phyloP scores from a whole-genome alignment of 1,140 invertebrate genomes.

The Vollenhovia emeryi region DNA sequence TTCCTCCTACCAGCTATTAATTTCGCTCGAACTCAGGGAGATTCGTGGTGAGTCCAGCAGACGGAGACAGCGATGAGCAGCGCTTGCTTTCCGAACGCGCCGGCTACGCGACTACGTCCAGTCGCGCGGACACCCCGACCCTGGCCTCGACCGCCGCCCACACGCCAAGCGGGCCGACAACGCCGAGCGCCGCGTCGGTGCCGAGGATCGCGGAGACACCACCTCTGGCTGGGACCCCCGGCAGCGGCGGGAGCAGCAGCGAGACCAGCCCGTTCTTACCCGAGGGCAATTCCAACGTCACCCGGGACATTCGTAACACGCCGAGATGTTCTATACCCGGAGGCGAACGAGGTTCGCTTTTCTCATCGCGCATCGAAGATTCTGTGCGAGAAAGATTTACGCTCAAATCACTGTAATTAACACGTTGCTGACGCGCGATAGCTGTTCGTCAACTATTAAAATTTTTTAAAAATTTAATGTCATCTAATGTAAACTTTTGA shows the following conservation, averaged over 20 bases:
- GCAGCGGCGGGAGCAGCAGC: slow-evolving; percentile 87
- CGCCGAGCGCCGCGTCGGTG: slow-evolving; percentile 75
- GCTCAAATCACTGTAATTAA: not conserved
- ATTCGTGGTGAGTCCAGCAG: slow-evolving; percentile 85
- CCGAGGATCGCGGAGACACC: slow-evolving; percentile 82
- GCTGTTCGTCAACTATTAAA: not conserved
- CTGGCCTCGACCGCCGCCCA: slow-evolving; percentile 66
- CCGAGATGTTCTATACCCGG: slow-evolving; percentile 83
- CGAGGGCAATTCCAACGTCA: slow-evolving; percentile 68
- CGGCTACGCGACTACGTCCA: slow-evolving; percentile 67
- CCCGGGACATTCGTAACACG: slow-evolving; percentile 76
- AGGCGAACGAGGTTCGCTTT: slow-evolving; percentile 79
- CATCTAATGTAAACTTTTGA: not conserved
- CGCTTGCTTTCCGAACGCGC: slow-evolving; percentile 51
- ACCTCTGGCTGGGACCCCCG: slow-evolving; percentile 86
- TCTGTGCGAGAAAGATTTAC: not conserved
- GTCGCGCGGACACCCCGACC: slow-evolving; percentile 68
- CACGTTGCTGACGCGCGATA: not conserved
- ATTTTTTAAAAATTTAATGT: not conserved
- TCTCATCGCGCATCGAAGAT: not conserved
- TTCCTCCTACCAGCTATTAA: slow-evolving; percentile 65
- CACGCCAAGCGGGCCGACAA: slow-evolving; percentile 77
- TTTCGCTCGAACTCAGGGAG: slow-evolving; percentile 80
- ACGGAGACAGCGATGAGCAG: slow-evolving; percentile 79
- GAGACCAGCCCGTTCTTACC: slow-evolving; percentile 84